Evolutionary conservation across 2,797 vertebrate genomes (phyloP).

Genomic region (Oreochromis mossambicus): DNA sequence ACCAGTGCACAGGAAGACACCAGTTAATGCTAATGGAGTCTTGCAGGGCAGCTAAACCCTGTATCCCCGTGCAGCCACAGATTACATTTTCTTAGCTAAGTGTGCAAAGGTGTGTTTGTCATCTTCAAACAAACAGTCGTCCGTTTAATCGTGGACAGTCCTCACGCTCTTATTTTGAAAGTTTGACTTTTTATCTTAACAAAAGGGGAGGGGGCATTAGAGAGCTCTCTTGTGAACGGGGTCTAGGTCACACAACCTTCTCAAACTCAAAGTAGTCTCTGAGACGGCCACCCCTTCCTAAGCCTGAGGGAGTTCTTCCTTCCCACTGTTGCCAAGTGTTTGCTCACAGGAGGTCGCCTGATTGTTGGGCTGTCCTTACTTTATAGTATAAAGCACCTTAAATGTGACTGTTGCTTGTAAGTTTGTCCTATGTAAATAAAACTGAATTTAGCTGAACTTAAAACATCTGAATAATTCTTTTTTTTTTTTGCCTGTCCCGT

Average conservation of each 20-base stretch:
- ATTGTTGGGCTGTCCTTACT: not conserved
- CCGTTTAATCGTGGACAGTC: not conserved
- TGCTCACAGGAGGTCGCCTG: not conserved
- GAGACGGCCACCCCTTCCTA: not conserved
- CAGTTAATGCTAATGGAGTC: constrained; percentile 12
- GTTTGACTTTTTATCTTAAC: not conserved
- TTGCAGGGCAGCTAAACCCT: accelerated
- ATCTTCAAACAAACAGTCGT: not conserved
- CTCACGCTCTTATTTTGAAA: not conserved
- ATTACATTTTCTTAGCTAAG: not conserved
- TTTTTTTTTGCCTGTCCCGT: too few relatives aligned
- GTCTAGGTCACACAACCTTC: not conserved
- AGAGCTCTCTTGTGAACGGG: not conserved
- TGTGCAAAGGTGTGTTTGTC: not conserved
- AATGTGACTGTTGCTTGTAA: not conserved
- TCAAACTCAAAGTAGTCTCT: not conserved
- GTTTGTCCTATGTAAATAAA: not conserved
- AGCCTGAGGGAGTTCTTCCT: not conserved
- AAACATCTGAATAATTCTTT: not conserved
- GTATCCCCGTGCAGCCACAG: not conserved
- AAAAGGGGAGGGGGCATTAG: not conserved
- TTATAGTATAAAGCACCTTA: not conserved
- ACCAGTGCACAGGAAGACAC: not conserved
- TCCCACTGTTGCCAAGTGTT: not conserved
- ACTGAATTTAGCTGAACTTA: accelerated